Evolutionary conservation across 2,888 invertebrate species (phyloP), one percentile per base, ranked within the genome.

Genomic region (Schizaphis graminum): DNA sequence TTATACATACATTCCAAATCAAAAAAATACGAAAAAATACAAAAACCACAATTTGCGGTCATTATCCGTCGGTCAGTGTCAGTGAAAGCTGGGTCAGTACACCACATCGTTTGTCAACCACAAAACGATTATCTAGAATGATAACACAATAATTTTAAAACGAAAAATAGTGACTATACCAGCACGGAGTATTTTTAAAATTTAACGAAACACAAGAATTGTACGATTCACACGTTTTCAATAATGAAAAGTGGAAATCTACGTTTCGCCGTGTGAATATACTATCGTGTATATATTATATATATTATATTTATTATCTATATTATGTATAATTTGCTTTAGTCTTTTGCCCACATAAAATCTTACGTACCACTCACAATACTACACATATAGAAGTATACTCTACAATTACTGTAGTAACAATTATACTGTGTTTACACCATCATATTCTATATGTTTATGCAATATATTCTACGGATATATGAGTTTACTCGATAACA

Each of bases 41-140:
- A 57, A 85, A 85, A 91, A 91, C 56, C 56, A 13, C 56, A 41
- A 84, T 85, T 91, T 56, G 56, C 44, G 85, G 85, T 84, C 56
- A 24, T 85, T 84, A 56, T 85, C 28, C 21, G n/a, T 84, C 49
- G 53, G 28, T 0, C 44, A 24, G 28, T 53, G 53, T 47, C n/a
- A 47, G 91, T 91, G 86, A 91, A 91, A 91, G 86, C 85, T 86
- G 86, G 91, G 91, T 91, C 86, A 91, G 86, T 41, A 56, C 44
- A 56, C 44, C 56, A 91, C 44, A 8, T 41, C 89, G 28, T n/a
- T 44, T 21, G 35, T 77, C 35, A 77, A 91, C 91, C 91, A 57
- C 91, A 91, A 13, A 86, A 7, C 57, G 57, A 91, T 86, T 91
- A 91, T 91, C 86, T 57, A 86, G 86, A 91, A 57, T 53, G n/a